Base-by-base conservation (phyloP, 2,797 vertebrate species). In the Pagetopsis macropterus region DNA sequence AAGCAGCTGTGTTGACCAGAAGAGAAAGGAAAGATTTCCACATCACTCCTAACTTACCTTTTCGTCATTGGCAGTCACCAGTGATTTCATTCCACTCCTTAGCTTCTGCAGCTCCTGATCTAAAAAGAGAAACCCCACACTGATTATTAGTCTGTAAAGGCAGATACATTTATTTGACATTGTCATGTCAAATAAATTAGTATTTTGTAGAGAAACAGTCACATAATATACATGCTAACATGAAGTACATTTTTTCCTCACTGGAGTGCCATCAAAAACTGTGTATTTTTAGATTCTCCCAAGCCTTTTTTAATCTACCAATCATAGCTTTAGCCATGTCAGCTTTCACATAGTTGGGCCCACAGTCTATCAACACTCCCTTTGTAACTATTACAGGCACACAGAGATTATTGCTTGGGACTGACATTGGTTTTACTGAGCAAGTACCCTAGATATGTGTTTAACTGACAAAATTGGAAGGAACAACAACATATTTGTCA, bases 71-170 rank as follows among this genome's bases (percentile, higher is more conserved):
- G 96, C 94, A 77, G 94, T 90, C 49, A 96, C 75, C 55, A 99
- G 88, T 0, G 95, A 94, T 76, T 99, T 97, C 95, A 99, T 97
- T 66, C 97, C 96, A 75, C 92, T 91, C 89, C 96, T 96, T 82
- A 99, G 85, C 76, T 88, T 92, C 27, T 98, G 97, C 72, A 98
- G 92, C 87, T 99, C 97, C 89, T 97, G 95, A 87, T 98, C 97
- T 99, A 90, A 72, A 89, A 91, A 72, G 59, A 88, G 71, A 88
- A 83, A 74, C 14, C 13, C 44, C 40, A 64, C 16, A 61, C 9
- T 73, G 23, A 71, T 65, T 77, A 82, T 75, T 59, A 70, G 71
- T 76, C 40, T 70, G 11, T 37, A 59, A 40, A 48, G 27, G 48
- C 57, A 65, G 33, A 63, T 76, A 52, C 14, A 23, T 23, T 23